These are phyloP conservation scores for Eulithis prunata DNA, from an alignment of 2,888 invertebrate genomes.

Conservation along the genomic window DNA sequence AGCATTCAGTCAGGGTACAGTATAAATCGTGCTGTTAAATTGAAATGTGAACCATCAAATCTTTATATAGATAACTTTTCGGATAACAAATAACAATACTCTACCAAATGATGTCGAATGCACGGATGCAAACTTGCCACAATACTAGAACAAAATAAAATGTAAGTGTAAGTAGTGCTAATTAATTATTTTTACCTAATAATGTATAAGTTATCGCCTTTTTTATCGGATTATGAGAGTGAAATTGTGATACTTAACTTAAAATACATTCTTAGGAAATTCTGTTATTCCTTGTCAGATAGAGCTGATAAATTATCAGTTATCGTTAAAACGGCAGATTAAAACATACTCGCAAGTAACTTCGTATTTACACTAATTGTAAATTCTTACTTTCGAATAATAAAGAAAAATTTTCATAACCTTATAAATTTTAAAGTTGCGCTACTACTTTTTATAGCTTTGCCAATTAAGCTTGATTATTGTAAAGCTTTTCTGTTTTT, in stretches of 20 bases:
- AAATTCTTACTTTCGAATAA: constrained; percentile 3
- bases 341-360: not conserved
- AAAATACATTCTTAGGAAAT: constrained; percentile 1
- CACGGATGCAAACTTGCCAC: constrained; percentile 5
- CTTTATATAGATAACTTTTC: constrained; percentile 10
- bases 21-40: not conserved
- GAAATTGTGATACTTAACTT: constrained; percentile 10
- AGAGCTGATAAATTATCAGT: constrained; percentile 23
- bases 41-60: constrained; percentile 9
- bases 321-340: constrained; percentile 7
- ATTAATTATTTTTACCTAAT: not conserved
- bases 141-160: constrained; percentile 1
- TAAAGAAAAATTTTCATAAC: not conserved
- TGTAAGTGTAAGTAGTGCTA: not conserved
- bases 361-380: not conserved
- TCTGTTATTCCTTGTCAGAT: constrained; percentile 13
- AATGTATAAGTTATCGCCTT: not conserved
- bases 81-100: constrained; percentile 11
- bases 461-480: constrained; percentile 5
- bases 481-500: constrained; percentile 5
- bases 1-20: too few relatives aligned
- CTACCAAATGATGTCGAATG: constrained; percentile 14
- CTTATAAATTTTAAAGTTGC: not conserved
- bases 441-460: not conserved
- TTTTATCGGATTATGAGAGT: constrained; percentile 1